phyloP scores from a whole-genome alignment of 2,797 vertebrate species.

The Myripristis murdjan region DNA sequence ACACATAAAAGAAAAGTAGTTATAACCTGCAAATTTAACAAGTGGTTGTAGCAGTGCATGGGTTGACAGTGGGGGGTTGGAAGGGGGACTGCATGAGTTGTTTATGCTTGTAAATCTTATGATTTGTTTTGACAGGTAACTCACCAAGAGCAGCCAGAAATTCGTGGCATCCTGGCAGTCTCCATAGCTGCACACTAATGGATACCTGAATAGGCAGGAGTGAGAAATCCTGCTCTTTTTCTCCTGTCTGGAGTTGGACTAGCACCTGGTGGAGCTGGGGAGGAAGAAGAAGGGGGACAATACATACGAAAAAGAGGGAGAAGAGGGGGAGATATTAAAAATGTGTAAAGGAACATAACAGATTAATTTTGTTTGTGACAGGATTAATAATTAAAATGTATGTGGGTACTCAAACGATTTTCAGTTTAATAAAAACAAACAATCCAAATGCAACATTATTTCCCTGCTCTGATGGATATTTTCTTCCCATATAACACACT shows the following conservation, averaged over 20 bases:
- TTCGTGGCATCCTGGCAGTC: constrained; percentile 97
- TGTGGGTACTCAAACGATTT: constrained; percentile 6
- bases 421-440: constrained; percentile 11
- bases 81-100: background rate
- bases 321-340: background rate
- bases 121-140: constrained; percentile 47
- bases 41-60: background rate
- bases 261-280: constrained; percentile 97
- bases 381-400: constrained; percentile 7
- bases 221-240: constrained; percentile 97
- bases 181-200: constrained; percentile 99
- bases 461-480: constrained; percentile 4
- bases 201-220: constrained; percentile 96
- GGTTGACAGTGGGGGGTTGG: background rate
- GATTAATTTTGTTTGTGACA: background rate
- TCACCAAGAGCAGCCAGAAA: constrained; percentile 97
- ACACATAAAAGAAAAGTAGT: constrained; percentile 28
- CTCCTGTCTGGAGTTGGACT: constrained; percentile 95
- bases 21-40: background rate
- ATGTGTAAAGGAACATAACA: background rate
- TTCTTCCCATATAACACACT: background rate
- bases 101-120: background rate
- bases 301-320: background rate
- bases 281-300: background rate
- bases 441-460: background rate